Evolutionary conservation across 2,888 invertebrate species (phyloP).

Genomic region (Pherbina coryleti): DNA sequence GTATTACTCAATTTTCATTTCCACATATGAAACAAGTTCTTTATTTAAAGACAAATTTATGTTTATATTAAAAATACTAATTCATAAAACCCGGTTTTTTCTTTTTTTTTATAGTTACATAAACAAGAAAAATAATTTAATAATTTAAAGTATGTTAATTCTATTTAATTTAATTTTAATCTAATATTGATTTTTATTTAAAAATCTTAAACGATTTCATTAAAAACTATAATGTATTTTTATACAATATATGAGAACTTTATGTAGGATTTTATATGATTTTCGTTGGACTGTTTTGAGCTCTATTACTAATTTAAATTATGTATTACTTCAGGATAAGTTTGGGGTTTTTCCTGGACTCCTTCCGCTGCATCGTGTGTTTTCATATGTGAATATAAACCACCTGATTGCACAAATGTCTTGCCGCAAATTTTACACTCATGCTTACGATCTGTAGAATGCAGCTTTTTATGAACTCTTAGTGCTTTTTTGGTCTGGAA

Average conservation of each 20-base stretch:
- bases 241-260: no score
- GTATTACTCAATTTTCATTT: no score
- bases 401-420: conserved; percentile 64
- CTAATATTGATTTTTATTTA: background rate
- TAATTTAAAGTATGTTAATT: no score
- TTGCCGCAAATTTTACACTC: conserved; percentile 63
- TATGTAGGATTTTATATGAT: no score
- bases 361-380: conserved; percentile 53
- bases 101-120: no score
- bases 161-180: no score
- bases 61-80: no score
- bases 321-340: background rate
- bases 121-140: no score
- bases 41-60: no score
- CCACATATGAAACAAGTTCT: no score
- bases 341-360: background rate
- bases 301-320: background rate
- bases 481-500: conserved; percentile 66
- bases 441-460: conserved; percentile 61
- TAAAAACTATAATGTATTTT: no score
- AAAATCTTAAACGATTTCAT: background rate
- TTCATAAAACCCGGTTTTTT: no score
- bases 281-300: background rate
- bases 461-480: conserved; percentile 63
- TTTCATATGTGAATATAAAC: conserved; percentile 64